Percentiles rank a stretch among this genome's conserved stretches.
Conservation (phyloP, 2,797 vertebrate species). For the Psittacula echo region DNA sequence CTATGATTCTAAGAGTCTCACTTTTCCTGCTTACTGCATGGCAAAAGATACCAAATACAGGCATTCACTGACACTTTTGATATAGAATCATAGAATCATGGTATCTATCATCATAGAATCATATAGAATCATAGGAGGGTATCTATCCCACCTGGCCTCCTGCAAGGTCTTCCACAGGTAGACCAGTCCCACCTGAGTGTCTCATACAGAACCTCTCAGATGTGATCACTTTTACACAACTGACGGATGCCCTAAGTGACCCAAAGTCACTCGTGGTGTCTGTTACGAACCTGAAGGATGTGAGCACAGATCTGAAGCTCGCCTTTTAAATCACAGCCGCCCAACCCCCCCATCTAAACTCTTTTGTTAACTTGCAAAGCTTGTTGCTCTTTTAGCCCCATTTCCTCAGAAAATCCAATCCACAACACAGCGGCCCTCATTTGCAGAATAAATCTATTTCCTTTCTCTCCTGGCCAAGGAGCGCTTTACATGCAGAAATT, state of each 20-base stretch:
- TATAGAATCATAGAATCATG: not conserved
- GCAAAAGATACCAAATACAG: not conserved
- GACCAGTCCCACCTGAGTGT: not conserved
- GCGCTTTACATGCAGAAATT: not conserved
- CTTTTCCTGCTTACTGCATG: not conserved
- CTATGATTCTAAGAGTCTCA: not conserved
- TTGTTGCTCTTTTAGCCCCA: not conserved
- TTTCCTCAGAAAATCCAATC: not conserved
- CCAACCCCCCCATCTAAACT: not conserved
- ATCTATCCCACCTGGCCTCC: not conserved
- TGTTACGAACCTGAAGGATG: not conserved
- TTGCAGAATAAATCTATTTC: not conserved
- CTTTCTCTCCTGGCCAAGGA: not conserved
- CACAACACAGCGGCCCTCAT: not conserved
- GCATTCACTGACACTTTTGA: not conserved
- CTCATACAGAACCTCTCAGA: not conserved
- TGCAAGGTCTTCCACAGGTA: not conserved
- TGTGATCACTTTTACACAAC: not conserved
- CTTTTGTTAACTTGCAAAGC: not conserved
- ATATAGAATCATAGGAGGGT: no score
- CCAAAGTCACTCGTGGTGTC: rapidly evolving
- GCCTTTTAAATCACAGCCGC: not conserved
- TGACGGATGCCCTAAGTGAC: not conserved
- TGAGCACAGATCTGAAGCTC: not conserved
- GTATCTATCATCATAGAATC: no score